Evolutionary conservation across 2,113 vertebrate species (phyloP), one percentile per base, ranked within the genome.

Genomic region (Chloebia gouldiae): DNA sequence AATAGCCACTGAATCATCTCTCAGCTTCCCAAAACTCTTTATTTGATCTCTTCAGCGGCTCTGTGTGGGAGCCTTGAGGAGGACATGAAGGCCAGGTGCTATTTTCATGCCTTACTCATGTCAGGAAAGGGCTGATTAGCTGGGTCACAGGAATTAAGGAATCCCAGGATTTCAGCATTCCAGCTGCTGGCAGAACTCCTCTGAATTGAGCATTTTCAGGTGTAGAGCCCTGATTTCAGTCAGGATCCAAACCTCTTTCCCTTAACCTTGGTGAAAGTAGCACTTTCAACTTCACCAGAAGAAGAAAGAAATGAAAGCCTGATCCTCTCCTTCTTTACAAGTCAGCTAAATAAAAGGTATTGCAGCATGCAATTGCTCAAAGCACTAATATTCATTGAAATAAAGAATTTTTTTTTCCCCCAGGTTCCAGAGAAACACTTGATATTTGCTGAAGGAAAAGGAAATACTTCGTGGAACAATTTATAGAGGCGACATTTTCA

Each of bases 381-480:
- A 87, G 59, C 51, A 80, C 45, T 54, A 86, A 75, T 76, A 80
- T 66, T 73, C 59, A 63, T 37, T 86, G 82, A 70, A 94, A 86
- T 86, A 63, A 83, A 79, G 50, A 37, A 1, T 45, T 72, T 80
- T 82, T 69, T 82, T 69, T 56, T 9, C 47, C 78, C 78, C 42
- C 24, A 75, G 28, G 49, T 78, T 63, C n/a, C 19, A 81, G 31
- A 63, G 86, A 93, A 96, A 59, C 81, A 92, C 79, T 90, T 66
- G 66, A 88, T 93, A 73, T 39, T 90, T 85, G n/a, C 85, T 80
- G 88, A 59, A 61, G 78, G 51, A 90, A 93, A 91, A 65, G 18
- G 78, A 92, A 93, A 87, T 91, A 95, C 87, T 89, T 88, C 50
- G 80, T 10, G 19, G 61, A 80, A 88, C 68, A 92, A 92, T 78